Conservation (phyloP, 2,113 vertebrate genomes). For the Phalacrocorax carbo region DNA sequence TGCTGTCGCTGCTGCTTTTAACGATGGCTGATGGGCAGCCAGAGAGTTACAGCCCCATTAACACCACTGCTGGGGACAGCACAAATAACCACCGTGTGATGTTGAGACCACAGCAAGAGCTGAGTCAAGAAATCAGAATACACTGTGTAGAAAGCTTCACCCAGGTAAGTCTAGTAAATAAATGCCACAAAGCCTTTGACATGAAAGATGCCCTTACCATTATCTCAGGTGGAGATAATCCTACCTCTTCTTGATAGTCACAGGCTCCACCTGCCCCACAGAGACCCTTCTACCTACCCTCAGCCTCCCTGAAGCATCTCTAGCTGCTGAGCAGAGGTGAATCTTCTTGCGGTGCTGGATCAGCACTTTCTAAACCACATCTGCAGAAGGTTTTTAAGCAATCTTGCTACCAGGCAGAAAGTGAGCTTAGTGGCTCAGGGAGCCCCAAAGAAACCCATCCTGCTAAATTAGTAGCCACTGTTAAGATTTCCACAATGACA, state of each 20-base stretch:
- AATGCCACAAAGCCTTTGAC: neutral
- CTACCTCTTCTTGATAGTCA: neutral
- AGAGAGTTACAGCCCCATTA: neutral
- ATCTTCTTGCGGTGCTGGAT: neutral
- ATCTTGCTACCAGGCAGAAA: neutral
- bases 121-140: neutral
- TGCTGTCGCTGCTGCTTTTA: neutral
- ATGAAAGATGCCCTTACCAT: neutral
- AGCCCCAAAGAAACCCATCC: neutral
- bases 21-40: neutral
- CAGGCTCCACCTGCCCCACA: neutral
- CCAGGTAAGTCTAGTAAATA: neutral
- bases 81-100: rapidly evolving
- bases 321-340: neutral
- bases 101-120: neutral
- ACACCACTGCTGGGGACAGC: neutral
- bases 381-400: neutral
- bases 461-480: neutral
- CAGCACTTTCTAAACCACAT: neutral
- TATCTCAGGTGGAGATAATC: neutral
- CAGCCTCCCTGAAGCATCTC: neutral
- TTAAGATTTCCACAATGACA: neutral
- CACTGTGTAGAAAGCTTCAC: neutral
- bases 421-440: neutral
- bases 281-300: neutral